Conservation (phyloP, 30 jellyfish, hydroid and myxozoan genomes). For the Aurelia sp. region DNA sequence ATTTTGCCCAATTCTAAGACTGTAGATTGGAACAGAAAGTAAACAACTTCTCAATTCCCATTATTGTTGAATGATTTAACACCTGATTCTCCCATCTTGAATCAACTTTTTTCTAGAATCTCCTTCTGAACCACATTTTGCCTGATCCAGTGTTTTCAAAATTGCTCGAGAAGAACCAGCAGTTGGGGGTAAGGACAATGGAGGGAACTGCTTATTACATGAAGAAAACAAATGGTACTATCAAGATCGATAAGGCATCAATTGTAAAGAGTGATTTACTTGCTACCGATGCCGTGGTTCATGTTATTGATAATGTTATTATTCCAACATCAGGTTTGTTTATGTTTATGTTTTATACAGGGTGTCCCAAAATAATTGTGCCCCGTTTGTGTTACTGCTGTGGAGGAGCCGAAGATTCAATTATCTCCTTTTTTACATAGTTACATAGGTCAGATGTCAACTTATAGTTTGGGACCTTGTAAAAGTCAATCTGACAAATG, state of each 20-base stretch:
- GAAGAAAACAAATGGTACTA: constrained; percentile 42
- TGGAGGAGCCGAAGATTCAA: too few species aligned
- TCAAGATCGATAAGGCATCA: constrained; percentile 39
- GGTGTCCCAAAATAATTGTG: too few species aligned
- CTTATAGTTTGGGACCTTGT: too few species aligned
- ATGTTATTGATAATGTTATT: constrained; percentile 51
- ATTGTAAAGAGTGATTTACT: constrained; percentile 5
- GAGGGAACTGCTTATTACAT: constrained; percentile 63
- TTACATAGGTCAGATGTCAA: too few species aligned
- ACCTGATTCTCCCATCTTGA: neutral
- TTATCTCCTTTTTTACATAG: too few species aligned
- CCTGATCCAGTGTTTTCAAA: constrained; percentile 66
- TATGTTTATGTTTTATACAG: too few species aligned
- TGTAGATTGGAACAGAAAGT: too few species aligned
- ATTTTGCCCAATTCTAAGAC: too few species aligned
- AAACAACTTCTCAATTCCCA: too few species aligned
- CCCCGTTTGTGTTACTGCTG: too few species aligned
- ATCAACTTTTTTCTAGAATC: constrained; percentile 34
- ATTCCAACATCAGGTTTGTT: constrained; percentile 74
- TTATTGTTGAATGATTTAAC: neutral
- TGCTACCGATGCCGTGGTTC: constrained; percentile 68
- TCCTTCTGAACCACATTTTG: constrained; percentile 56
- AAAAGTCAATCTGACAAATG: too few species aligned
- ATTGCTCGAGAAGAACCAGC: constrained; percentile 20
- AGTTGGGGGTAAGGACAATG: constrained; percentile 46